Evolutionary conservation across 2,113 vertebrate genomes (phyloP), one percentile per base, ranked within the genome.

Genomic region (Oreochromis spilurus): DNA sequence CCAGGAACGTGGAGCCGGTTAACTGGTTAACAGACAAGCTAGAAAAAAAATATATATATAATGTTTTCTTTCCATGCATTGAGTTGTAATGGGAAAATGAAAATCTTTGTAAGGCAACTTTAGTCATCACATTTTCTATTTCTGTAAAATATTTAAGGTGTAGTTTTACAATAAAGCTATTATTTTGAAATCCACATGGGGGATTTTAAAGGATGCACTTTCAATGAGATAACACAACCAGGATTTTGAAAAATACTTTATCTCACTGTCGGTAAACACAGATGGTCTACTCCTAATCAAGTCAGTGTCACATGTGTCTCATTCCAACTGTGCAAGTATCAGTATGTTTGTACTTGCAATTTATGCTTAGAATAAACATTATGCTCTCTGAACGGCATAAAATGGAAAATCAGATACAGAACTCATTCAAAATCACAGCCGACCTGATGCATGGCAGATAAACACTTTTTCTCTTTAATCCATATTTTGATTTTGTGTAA

Each of bases 241-340:
- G 79, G 79, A 54, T 45, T 72, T 57, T 53, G 57, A 91, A 86
- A 88, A 87, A 86, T 17, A 82, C 16, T 80, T 82, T 45, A 21
- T 81, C 75, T 81, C 77, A 60, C 52, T 65, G 60, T 81, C 75
- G 83, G 84, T 88, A 78, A 93, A 90, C 65, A 92, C 79, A 80
- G 52, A 75, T 50, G 65, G 58, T 55, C 58, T 83, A 14, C 55
- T 84, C 65, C 86, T 88, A 88, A 88, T 93, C 31, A 90, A 75
- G 50, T 72, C 87, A 43, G 83, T 53, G 24, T 65, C 80, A 85
- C 83, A 79, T 86, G 84, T 26, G 16, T 85, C 88, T 88, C 79
- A 65, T 83, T 80, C 85, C 92, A 83, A 83, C 91, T 79, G 43
- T 85, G 81, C 86, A 85, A 92, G 19, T 53, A 21, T 54, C 70